phyloP scores from a whole-genome alignment of 2,113 vertebrate genomes.

The Rhodinocichla rosea region DNA sequence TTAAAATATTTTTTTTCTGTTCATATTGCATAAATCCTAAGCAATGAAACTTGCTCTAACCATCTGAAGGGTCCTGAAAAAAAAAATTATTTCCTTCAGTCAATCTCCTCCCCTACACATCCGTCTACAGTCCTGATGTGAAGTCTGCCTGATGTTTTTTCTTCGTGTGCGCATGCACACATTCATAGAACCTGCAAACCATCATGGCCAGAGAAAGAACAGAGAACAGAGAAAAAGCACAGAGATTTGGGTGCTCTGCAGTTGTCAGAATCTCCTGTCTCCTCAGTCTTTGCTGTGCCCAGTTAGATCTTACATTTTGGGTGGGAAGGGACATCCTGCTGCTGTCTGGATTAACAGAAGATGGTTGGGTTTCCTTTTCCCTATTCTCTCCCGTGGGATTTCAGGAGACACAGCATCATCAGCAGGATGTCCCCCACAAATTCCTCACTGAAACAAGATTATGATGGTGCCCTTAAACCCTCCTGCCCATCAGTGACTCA shows the following conservation, averaged over 20 bases:
- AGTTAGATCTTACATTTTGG: not conserved
- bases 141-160: not conserved
- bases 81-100: not conserved
- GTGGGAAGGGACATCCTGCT: not conserved
- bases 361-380: not conserved
- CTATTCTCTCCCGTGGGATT: not conserved
- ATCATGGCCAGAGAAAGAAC: not conserved
- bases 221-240: not conserved
- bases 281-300: too few relatives aligned
- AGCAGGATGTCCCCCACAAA: not conserved
- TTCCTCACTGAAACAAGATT: not conserved
- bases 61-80: not conserved
- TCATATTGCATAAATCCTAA: not conserved
- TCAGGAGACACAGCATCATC: not conserved
- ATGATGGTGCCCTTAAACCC: not conserved
- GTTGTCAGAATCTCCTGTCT: not conserved
- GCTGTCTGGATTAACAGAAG: not conserved
- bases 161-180: not conserved
- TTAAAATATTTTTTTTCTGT: not conserved
- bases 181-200: not conserved
- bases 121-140: not conserved
- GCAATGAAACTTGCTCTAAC: not conserved
- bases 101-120: not conserved
- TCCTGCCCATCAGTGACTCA: not conserved
- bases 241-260: not conserved